Evolutionary conservation across 2,888 invertebrate genomes (phyloP).

Genomic region (Amblyjoppa proteus): DNA sequence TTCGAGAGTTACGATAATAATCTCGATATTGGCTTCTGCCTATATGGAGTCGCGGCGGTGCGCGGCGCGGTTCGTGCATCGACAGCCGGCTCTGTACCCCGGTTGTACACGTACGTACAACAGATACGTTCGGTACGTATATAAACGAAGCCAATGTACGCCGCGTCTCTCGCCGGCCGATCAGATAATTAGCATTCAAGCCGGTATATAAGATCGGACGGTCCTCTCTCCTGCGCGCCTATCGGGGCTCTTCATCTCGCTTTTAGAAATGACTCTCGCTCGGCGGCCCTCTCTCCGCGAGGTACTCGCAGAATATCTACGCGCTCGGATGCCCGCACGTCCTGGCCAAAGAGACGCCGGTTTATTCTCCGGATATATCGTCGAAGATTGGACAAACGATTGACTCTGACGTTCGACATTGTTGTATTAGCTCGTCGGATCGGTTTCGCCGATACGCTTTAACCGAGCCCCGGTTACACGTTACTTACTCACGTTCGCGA

Average conservation of each 20-base stretch:
- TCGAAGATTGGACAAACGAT: constrained; percentile 57
- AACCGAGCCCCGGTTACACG: constrained; percentile 2
- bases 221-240: constrained; percentile 61
- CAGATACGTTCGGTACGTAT: constrained; percentile 4
- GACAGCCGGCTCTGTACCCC: constrained; percentile 48
- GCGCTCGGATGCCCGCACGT: constrained; percentile 35
- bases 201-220: constrained; percentile 68
- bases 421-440: constrained; percentile 63
- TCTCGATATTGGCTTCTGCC: constrained; percentile 82
- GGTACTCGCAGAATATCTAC: constrained; percentile 22
- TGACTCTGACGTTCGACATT: constrained; percentile 65
- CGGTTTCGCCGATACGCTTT: constrained; percentile 54
- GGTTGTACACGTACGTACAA: constrained; percentile 19
- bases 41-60: constrained; percentile 73
- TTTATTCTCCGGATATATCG: constrained; percentile 53
- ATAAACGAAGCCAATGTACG: constrained; percentile 50
- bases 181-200: constrained; percentile 83
- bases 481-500: constrained; percentile 1
- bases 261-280: constrained; percentile 75
- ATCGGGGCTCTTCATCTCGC: constrained; percentile 77
- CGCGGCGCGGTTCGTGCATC: constrained; percentile 50
- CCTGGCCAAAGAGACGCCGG: constrained; percentile 27
- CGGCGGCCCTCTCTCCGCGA: constrained; percentile 34
- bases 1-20: constrained; percentile 80
- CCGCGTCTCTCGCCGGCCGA: constrained; percentile 70